Conservation (phyloP, 2,113 vertebrate species). For the Cyprinodon brontotheroides region DNA sequence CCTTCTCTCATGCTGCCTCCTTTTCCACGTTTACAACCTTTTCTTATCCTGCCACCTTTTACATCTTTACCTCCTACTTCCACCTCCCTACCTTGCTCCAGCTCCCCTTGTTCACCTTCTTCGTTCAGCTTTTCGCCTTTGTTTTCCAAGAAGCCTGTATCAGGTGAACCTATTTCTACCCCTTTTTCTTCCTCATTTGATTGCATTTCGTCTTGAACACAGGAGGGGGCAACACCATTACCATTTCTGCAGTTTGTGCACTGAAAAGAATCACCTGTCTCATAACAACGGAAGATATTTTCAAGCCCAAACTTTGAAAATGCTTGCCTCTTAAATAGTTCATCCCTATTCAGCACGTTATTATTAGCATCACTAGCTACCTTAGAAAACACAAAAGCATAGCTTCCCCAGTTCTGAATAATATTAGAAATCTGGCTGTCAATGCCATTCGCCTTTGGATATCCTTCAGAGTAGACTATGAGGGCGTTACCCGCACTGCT, state of each 20-base stretch:
- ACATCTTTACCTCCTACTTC: not conserved
- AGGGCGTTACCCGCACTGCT: slow-evolving; percentile 22
- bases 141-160: not conserved
- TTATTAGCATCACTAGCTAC: not conserved
- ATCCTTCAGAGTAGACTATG: slow-evolving; percentile 25
- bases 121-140: not conserved
- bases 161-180: not conserved
- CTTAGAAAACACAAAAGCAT: slow-evolving; percentile 38
- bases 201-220: slow-evolving; percentile 3
- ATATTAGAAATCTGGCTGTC: not conserved
- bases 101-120: not conserved
- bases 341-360: not conserved
- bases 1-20: not conserved
- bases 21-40: not conserved
- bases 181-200: not conserved
- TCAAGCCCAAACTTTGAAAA: slow-evolving; percentile 17
- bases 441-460: not conserved
- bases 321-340: not conserved
- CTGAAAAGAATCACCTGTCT: slow-evolving; percentile 9
- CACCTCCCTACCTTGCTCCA: not conserved
- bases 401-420: slow-evolving; percentile 21
- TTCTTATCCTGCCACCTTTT: not conserved
- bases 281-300: slow-evolving; percentile 40
- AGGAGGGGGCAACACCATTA: slow-evolving; percentile 18
- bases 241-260: slow-evolving; percentile 33